These are phyloP conservation scores for Drosophila grimshawi DNA, from an alignment of 1,140 invertebrate genomes.

Conservation along the genomic window DNA sequence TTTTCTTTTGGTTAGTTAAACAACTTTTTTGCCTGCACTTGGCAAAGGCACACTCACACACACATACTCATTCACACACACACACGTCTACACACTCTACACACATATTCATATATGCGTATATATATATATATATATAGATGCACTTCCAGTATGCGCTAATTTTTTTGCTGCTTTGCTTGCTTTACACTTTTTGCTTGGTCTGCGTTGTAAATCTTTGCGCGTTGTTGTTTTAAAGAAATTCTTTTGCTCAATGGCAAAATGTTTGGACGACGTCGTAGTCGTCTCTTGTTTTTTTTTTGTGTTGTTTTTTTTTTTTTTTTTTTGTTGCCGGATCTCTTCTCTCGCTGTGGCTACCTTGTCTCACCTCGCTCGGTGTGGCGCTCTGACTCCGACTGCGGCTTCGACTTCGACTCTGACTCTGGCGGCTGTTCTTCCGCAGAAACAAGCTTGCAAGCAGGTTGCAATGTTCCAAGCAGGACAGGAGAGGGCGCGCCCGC, in stretches of 20 bases:
- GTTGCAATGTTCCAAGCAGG: conserved; percentile 39
- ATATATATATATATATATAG: conserved; percentile 6
- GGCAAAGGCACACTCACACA: conserved; percentile 23
- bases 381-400: conserved; percentile 10
- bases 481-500: conserved; percentile 34
- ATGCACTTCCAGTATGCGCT: conserved; percentile 47
- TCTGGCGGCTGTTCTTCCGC: conserved; percentile 60
- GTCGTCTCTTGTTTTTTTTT: conserved; percentile 24
- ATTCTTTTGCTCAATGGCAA: conserved; percentile 60
- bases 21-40: conserved; percentile 50
- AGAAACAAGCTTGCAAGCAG: conserved; percentile 74
- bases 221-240: conserved; percentile 51
- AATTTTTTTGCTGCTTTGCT: conserved; percentile 54
- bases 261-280: conserved; percentile 47
- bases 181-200: conserved; percentile 54
- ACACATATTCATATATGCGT: conserved; percentile 17
- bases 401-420: not conserved
- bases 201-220: conserved; percentile 54
- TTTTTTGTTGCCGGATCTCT: conserved; percentile 45
- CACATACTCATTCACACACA: conserved; percentile 17
- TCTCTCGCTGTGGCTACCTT: conserved; percentile 2
- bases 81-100: conserved; percentile 5
- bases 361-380: conserved; percentile 11
- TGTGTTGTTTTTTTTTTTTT: conserved; percentile 1
- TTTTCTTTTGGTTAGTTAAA: conserved; percentile 66